Percentiles rank a stretch among this genome's conserved stretches.
These are phyloP conservation scores for Thaumetopoea pityocampa DNA, from an alignment of 1,140 invertebrate species.

Conservation along the genomic window DNA sequence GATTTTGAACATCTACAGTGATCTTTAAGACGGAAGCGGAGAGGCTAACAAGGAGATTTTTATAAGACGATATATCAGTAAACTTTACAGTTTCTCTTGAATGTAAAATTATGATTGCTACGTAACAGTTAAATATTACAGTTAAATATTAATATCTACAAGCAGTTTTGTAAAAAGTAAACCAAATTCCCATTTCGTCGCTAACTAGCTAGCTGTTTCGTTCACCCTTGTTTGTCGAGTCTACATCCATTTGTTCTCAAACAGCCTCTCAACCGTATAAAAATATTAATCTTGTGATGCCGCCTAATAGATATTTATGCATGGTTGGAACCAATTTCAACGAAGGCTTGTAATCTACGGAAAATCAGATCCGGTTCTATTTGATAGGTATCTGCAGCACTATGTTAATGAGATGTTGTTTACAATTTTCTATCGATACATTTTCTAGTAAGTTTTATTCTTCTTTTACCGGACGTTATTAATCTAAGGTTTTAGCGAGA, in stretches of 20 bases:
- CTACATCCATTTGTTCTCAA: slow-evolving; percentile 42
- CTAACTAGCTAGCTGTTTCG: slow-evolving; percentile 40
- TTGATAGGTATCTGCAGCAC: slow-evolving; percentile 40
- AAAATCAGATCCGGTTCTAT: slow-evolving; percentile 30
- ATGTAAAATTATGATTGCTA: too few relatives aligned
- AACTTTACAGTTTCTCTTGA: too few relatives aligned
- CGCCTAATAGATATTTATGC: slow-evolving; percentile 72
- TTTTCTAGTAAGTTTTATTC: too few relatives aligned
- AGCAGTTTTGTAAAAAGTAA: slow-evolving; percentile 21
- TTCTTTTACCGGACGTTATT: too few relatives aligned
- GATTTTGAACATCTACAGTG: too few relatives aligned
- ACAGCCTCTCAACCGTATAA: slow-evolving; percentile 57
- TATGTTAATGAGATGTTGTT: slow-evolving; percentile 60
- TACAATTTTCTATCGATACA: slow-evolving; percentile 48
- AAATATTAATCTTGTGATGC: slow-evolving; percentile 65
- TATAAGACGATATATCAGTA: too few relatives aligned
- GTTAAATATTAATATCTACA: slow-evolving; percentile 8
- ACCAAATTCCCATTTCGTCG: slow-evolving; percentile 36
- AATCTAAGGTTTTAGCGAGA: background rate
- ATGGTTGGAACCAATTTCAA: slow-evolving; percentile 59
- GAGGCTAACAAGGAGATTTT: too few relatives aligned
- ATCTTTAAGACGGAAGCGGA: too few relatives aligned
- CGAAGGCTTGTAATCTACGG: slow-evolving; percentile 40
- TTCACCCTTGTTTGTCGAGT: slow-evolving; percentile 55
- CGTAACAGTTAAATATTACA: too few relatives aligned